These are phyloP conservation scores for Dryadula phaetusa DNA, from an alignment of 2,888 invertebrate species.

Conservation along the genomic window DNA sequence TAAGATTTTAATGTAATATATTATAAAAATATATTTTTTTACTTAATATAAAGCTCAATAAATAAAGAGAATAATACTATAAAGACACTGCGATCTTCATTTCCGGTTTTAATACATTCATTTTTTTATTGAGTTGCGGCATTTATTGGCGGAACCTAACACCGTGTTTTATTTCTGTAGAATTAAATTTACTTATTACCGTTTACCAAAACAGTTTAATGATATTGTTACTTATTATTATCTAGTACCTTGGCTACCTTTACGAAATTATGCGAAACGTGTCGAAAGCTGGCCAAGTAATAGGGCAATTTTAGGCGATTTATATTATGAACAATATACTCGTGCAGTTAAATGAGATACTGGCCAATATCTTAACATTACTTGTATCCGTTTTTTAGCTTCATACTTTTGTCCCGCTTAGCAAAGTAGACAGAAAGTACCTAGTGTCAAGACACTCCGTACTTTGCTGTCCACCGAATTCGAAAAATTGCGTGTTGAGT, in stretches of 20 bases:
- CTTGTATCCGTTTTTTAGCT: background rate
- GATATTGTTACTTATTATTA: background rate
- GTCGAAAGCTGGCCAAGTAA: constrained; percentile 37
- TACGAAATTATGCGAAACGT: constrained; percentile 17
- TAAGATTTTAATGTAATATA: too few relatives aligned
- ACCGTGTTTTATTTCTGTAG: background rate
- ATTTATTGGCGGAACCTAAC: background rate
- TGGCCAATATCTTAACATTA: background rate
- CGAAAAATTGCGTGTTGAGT: too few relatives aligned
- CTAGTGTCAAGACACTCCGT: too few relatives aligned
- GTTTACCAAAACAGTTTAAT: background rate
- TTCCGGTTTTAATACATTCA: too few relatives aligned
- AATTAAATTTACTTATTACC: background rate
- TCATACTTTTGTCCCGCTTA: background rate
- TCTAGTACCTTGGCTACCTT: background rate
- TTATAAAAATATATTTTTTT: too few relatives aligned
- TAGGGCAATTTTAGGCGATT: constrained; percentile 30
- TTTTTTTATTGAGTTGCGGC: background rate
- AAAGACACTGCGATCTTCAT: too few relatives aligned
- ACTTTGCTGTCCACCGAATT: too few relatives aligned
- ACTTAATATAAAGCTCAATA: too few relatives aligned
- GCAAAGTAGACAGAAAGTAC: too few relatives aligned
- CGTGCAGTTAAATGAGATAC: background rate
- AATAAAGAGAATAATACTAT: too few relatives aligned
- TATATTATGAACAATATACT: constrained; percentile 10